These are phyloP conservation scores for Anas platyrhynchos DNA, from an alignment of 2,113 vertebrate species.

Conservation along the genomic window DNA sequence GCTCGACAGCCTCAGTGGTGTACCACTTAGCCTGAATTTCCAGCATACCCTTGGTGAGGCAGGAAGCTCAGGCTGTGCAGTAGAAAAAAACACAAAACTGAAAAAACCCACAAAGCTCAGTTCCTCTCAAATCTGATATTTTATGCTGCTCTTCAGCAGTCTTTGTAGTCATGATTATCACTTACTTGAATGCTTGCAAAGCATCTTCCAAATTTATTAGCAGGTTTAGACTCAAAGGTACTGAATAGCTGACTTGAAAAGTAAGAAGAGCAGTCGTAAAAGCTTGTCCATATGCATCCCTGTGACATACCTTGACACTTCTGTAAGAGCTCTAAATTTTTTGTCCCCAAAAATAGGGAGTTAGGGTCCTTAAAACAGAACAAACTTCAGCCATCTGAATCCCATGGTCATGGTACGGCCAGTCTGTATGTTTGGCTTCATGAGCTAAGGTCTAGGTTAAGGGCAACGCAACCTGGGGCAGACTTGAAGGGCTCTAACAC, in stretches of 20 bases:
- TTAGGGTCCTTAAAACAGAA: not conserved
- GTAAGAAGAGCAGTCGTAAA: not conserved
- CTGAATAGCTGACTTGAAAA: not conserved
- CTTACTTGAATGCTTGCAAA: not conserved
- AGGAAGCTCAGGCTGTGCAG: not conserved
- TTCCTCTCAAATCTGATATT: not conserved
- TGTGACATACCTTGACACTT: rapidly evolving
- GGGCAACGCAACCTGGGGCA: not conserved
- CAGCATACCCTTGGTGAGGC: not conserved
- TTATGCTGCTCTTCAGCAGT: not conserved
- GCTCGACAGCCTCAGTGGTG: rapidly evolving
- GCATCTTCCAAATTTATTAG: not conserved
- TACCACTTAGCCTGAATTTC: not conserved
- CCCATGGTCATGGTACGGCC: no score
- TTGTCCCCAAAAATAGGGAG: not conserved
- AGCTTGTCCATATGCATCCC: not conserved
- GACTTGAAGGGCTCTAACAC: not conserved
- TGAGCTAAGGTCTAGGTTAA: not conserved
- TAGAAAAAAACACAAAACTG: not conserved
- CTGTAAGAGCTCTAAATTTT: rapidly evolving
- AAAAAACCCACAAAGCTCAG: no score
- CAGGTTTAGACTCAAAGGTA: not conserved
- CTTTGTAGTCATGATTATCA: not conserved
- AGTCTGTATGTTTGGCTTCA: not conserved
- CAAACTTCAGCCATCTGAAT: not conserved